Evolutionary conservation across 2,888 invertebrate species (phyloP).

Genomic region (Tenthredo mesomela): DNA sequence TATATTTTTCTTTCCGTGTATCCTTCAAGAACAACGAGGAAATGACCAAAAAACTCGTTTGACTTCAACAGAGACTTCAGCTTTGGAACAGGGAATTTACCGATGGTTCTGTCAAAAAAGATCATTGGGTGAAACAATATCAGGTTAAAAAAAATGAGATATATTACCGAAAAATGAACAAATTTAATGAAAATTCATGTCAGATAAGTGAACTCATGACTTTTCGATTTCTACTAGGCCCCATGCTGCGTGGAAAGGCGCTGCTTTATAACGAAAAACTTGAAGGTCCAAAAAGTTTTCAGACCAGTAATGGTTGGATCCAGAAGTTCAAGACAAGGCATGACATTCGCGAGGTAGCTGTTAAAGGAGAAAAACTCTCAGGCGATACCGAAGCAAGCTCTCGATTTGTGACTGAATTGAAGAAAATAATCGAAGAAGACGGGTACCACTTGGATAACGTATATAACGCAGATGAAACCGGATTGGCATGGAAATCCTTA

Average conservation of each 20-base stretch:
- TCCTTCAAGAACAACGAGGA: too few relatives aligned
- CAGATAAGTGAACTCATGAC: too few relatives aligned
- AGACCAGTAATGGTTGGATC: conserved; percentile 57
- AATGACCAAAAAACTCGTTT: too few relatives aligned
- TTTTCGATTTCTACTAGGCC: too few relatives aligned
- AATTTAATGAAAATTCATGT: too few relatives aligned
- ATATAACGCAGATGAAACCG: conserved; percentile 61
- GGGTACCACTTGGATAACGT: conserved; percentile 54
- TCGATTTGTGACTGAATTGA: conserved; percentile 43
- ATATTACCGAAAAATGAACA: too few relatives aligned
- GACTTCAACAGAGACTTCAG: too few relatives aligned
- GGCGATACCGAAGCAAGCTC: conserved; percentile 22
- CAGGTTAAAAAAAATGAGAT: too few relatives aligned
- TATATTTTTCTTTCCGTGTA: too few relatives aligned
- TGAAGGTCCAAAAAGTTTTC: conserved; percentile 21
- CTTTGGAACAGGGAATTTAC: too few relatives aligned
- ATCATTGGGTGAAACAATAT: too few relatives aligned
- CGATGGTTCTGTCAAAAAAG: too few relatives aligned
- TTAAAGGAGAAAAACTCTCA: conserved; percentile 51
- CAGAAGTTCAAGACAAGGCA: conserved; percentile 56
- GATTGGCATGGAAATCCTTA: conserved; percentile 59
- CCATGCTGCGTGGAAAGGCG: conserved; percentile 38
- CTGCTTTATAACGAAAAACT: conserved; percentile 32
- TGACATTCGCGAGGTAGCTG: conserved; percentile 53
- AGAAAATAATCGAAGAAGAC: conserved; percentile 19